Percentiles rank a stretch among this genome's conserved stretches.
Conservation (phyloP, 2,888 invertebrate genomes). For the Scaptomyza flava region DNA sequence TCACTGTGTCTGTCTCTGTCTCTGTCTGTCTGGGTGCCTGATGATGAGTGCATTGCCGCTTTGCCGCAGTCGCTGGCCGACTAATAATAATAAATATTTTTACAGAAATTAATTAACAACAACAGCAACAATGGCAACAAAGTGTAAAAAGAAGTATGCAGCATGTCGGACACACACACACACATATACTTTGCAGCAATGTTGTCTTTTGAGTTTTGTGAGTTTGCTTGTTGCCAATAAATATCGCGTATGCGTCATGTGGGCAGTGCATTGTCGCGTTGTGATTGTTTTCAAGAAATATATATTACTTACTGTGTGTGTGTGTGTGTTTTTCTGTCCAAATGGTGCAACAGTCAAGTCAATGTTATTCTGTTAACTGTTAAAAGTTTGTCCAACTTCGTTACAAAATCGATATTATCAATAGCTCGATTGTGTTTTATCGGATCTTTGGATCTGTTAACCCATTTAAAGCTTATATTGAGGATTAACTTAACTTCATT, state of each 20-base stretch:
- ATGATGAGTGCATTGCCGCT: constrained; percentile 64
- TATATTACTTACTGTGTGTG: too few species aligned
- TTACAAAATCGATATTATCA: too few species aligned
- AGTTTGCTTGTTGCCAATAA: constrained; percentile 40
- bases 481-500: too few species aligned
- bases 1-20: not conserved
- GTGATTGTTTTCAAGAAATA: not conserved
- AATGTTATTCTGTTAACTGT: too few species aligned
- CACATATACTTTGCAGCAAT: not conserved
- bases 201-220: constrained; percentile 4
- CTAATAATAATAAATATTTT: constrained; percentile 76
- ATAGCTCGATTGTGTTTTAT: too few species aligned
- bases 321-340: too few species aligned
- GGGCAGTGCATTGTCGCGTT: constrained; percentile 3
- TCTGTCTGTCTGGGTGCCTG: constrained; percentile 34
- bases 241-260: constrained; percentile 57
- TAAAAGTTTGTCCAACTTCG: too few species aligned
- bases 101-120: constrained; percentile 70
- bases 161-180: constrained; percentile 23
- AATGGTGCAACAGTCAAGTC: not conserved
- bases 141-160: constrained; percentile 51
- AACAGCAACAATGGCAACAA: constrained; percentile 60
- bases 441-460: too few species aligned
- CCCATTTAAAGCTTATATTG: too few species aligned
- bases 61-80: constrained; percentile 47